Evolutionary conservation across 1,140 invertebrate species (phyloP).

Genomic region (Latrodectus geometricus): DNA sequence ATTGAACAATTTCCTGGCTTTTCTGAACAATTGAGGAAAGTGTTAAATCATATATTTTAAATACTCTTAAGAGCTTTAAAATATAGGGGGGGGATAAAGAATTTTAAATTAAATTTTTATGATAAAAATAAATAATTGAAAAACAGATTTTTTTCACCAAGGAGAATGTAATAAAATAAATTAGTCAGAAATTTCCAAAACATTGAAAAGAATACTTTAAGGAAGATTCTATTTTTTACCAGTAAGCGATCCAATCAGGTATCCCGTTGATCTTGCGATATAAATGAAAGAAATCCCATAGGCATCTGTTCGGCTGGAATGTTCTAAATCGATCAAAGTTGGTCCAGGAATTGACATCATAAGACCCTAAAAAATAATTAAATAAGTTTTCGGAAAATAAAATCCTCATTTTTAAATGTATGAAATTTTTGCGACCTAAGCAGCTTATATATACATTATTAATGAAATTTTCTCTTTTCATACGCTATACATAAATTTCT

Average conservation of each 20-base stretch:
- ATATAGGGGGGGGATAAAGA: no score
- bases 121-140: no score
- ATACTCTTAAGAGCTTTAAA: no score
- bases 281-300: conserved; percentile 50
- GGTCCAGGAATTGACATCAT: conserved; percentile 57
- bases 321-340: conserved; percentile 42
- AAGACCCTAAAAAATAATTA: conserved; percentile 42
- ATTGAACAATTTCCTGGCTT: no score
- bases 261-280: conserved; percentile 45
- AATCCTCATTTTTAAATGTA: neutral
- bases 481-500: no score
- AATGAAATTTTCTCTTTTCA: neutral
- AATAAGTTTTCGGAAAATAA: neutral
- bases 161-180: no score
- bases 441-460: neutral
- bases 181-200: no score
- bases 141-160: no score
- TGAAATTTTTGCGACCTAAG: neutral
- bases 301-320: conserved; percentile 8
- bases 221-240: neutral
- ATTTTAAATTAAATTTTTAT: no score
- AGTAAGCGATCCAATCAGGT: conserved; percentile 41
- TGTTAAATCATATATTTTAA: no score
- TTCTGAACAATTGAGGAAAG: no score
- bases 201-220: no score